These are phyloP conservation scores for Celastrina argiolus DNA, from an alignment of 2,888 invertebrate species.

Conservation along the genomic window DNA sequence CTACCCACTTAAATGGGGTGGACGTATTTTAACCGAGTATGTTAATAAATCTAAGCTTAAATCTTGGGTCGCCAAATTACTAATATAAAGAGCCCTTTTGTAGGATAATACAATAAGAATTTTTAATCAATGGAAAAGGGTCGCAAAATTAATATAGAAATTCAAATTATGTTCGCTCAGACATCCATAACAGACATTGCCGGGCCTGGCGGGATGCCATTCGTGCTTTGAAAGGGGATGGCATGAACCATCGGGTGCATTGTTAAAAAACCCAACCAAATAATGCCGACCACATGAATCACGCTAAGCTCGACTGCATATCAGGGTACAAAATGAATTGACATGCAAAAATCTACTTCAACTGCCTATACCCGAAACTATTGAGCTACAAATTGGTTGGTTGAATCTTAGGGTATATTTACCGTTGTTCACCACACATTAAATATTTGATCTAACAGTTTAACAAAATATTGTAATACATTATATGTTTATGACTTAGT, in stretches of 20 bases:
- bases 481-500: too few relatives aligned
- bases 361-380: background rate
- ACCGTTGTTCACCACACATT: too few relatives aligned
- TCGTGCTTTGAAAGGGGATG: slow-evolving; percentile 44
- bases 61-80: slow-evolving; percentile 3
- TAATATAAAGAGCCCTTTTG: background rate
- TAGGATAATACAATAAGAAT: slow-evolving; percentile 9
- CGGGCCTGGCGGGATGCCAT: slow-evolving; percentile 53
- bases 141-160: slow-evolving; percentile 43
- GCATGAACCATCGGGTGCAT: slow-evolving; percentile 39
- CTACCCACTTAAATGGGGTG: background rate
- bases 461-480: too few relatives aligned
- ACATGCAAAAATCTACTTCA: background rate
- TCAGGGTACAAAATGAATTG: slow-evolving; percentile 4
- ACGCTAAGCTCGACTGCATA: slow-evolving; percentile 23
- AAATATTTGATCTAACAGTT: too few relatives aligned
- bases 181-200: slow-evolving; percentile 50
- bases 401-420: too few relatives aligned
- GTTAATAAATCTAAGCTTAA: background rate
- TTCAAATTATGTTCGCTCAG: slow-evolving; percentile 58
- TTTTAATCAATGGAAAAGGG: slow-evolving; percentile 18
- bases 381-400: background rate
- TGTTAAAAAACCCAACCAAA: slow-evolving; percentile 36
- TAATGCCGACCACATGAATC: slow-evolving; percentile 32
- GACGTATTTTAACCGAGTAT: background rate